Percentiles rank a stretch among this genome's conserved stretches.
These are phyloP conservation scores for Xenopus petersii DNA, from an alignment of 2,797 vertebrate genomes.

Conservation along the genomic window DNA sequence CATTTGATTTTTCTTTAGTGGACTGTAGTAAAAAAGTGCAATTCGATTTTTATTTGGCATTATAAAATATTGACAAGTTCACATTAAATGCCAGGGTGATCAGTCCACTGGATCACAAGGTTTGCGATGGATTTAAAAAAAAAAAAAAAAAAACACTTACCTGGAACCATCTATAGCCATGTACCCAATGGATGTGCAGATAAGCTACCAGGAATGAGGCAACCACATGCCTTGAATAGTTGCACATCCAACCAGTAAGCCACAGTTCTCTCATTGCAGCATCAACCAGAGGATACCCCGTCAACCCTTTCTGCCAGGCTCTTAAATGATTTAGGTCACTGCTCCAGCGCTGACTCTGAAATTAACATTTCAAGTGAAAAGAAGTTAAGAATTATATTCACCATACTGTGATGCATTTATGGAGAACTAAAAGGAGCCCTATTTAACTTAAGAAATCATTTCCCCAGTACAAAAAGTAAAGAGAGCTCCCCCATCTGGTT, in stretches of 20 bases:
- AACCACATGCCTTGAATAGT: conserved; percentile 72
- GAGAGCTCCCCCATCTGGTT: no score
- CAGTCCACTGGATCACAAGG: no score
- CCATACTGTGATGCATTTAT: background rate
- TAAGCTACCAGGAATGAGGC: conserved; percentile 72
- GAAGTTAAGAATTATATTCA: no score
- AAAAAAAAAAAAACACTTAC: conserved; percentile 41
- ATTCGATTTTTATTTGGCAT: no score
- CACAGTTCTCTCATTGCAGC: conserved; percentile 72
- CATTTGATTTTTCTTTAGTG: no score
- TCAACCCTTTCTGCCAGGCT: conserved; percentile 67
- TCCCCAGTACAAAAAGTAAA: no score
- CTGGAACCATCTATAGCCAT: conserved; percentile 73
- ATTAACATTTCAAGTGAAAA: background rate
- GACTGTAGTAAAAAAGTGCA: no score
- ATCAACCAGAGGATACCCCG: conserved; percentile 68
- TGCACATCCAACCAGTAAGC: conserved; percentile 72
- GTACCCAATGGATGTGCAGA: conserved; percentile 69
- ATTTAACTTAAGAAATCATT: background rate
- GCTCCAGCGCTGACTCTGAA: conserved; percentile 64
- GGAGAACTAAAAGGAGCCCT: background rate
- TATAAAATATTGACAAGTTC: no score
- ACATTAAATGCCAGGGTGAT: no score
- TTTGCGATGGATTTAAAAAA: no score
- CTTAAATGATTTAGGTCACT: conserved; percentile 57